phyloP scores from a whole-genome alignment of 2,113 vertebrate genomes.

The Ceratotherium simum region DNA sequence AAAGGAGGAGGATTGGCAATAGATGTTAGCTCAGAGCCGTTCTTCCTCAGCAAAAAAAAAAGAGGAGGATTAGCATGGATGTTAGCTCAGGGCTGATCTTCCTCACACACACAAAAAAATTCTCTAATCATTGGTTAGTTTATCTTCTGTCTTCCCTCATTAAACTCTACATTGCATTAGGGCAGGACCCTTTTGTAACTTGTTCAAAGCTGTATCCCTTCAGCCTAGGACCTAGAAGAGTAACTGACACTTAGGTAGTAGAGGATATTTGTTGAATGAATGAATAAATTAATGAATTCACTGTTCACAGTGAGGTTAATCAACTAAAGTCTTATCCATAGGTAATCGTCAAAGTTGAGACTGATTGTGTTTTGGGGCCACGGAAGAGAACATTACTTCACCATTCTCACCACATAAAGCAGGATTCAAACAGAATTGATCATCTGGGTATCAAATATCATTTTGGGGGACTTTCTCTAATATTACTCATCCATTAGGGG shows the following conservation, averaged over 20 bases:
- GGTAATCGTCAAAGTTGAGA: neutral
- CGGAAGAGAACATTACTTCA: neutral
- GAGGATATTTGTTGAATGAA: neutral
- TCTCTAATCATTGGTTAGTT: neutral
- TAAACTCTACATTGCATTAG: neutral
- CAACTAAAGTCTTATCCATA: neutral
- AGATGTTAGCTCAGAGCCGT: too few relatives aligned
- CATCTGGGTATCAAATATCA: neutral
- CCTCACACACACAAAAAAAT: too few relatives aligned
- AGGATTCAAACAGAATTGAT: neutral
- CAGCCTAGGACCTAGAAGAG: neutral
- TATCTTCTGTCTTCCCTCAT: neutral
- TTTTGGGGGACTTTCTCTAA: neutral
- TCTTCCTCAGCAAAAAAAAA: too few relatives aligned
- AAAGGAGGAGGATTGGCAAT: too few relatives aligned
- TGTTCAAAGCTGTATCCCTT: neutral
- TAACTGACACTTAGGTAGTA: neutral
- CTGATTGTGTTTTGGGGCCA: neutral
- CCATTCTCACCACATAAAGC: neutral
- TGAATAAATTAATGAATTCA: neutral
- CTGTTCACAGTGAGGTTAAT: neutral
- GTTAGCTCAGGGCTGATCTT: too few relatives aligned
- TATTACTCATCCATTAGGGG: neutral
- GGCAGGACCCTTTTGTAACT: neutral
- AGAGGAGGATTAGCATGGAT: too few relatives aligned